A percentile compares a stretch with the other conserved stretches of the same genome.
Evolutionary conservation across 2,797 vertebrate genomes (phyloP).

Genomic region (Sphenodon punctatus): DNA sequence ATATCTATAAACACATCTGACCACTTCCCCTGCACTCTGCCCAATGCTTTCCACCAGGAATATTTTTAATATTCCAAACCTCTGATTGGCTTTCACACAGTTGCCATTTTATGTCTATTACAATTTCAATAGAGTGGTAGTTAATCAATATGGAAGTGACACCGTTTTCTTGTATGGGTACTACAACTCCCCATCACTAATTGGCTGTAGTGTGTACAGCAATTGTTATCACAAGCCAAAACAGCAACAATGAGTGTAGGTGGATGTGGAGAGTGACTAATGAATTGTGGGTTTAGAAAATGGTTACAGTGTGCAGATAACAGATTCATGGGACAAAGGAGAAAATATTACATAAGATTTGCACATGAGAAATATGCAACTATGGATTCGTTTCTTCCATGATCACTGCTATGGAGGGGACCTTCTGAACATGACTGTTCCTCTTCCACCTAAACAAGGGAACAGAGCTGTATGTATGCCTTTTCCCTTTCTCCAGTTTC

Average conservation of each 20-base stretch:
- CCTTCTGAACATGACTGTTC: not conserved
- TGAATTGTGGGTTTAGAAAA: rapidly evolving
- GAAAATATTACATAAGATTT: not conserved
- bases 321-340: too few relatives aligned
- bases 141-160: not conserved
- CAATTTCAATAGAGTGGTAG: not conserved
- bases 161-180: not conserved
- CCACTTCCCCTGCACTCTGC: not conserved
- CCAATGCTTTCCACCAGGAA: rapidly evolving
- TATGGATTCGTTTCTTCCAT: not conserved
- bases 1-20: too few relatives aligned
- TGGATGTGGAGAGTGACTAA: not conserved
- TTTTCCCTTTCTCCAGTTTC: not conserved
- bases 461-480: too few relatives aligned
- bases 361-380: not conserved
- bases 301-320: not conserved
- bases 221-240: constrained; percentile 21
- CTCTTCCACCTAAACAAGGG: not conserved
- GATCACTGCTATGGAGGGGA: not conserved
- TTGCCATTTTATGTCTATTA: not conserved
- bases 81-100: not conserved
- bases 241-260: not conserved
- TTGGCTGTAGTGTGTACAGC: rapidly evolving
- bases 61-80: rapidly evolving
- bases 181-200: not conserved